Evolutionary conservation across 2,797 vertebrate genomes (phyloP), one percentile per base, ranked within the genome.

Genomic region (Paratrypauchen microcephalus): DNA sequence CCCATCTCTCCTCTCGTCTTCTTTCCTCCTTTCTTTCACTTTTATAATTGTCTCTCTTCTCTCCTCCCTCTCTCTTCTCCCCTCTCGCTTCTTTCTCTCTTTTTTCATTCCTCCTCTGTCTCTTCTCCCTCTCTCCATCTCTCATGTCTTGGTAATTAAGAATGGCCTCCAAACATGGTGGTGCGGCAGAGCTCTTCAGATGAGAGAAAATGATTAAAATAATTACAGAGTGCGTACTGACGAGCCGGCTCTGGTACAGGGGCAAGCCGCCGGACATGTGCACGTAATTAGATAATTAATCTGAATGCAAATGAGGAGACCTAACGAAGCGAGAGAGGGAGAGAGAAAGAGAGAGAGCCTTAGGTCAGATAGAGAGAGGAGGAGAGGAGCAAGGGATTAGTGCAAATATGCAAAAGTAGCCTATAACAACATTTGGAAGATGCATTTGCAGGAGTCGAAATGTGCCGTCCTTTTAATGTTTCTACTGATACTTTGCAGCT

Each of bases 141-240:
- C 86, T 86, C 89, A 87, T 88, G 88, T 93, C 91, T 94, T 92
- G 93, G 92, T 96, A 97, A 98, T 98, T 98, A 98, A 98, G 97
- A 97, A 96, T 96, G 96, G 96, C 96, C 96, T 96, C 95, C 95
- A 95, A 98, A 96, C 96, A 92, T 6, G 6, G 18, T 95, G 94
- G 95, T 94, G 60, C 60, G n/a, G 60, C 19, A 16, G 95, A 93
- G 96, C 95, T 96, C 95, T 96, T 94, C 97, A 98, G 96, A 99
- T 98, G 97, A 98, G 98, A 98, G 97, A 96, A 98, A 97, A 98
- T 99, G 96, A 98, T 98, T 98, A 98, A 98, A 98, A 98, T 98
- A 98, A 99, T 98, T 98, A 97, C 96, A 97, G 96, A 95, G 96
- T 94, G 95, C 94, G 95, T 95, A 95, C 95, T 98, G 97, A 98